phyloP scores from a whole-genome alignment of 2,113 vertebrate species.

The Oncorhynchus tshawytscha region DNA sequence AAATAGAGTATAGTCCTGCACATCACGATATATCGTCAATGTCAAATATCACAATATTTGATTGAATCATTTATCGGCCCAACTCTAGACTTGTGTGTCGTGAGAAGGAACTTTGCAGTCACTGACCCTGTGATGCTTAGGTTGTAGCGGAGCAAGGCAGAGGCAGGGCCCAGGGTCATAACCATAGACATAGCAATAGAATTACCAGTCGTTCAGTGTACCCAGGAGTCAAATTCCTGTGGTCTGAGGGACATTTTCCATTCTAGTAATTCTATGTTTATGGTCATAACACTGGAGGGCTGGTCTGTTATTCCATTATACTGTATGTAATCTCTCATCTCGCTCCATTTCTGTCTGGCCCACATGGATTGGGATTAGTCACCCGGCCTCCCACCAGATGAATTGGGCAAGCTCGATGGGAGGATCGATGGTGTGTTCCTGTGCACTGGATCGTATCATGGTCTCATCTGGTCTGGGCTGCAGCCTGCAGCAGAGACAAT shows the following conservation, averaged over 20 bases:
- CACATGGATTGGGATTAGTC: no score
- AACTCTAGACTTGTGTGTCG: constrained; percentile 8
- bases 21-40: no score
- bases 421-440: constrained; percentile 54
- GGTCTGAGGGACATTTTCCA: no score
- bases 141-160: neutral
- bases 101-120: constrained; percentile 26
- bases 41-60: no score
- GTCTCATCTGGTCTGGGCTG: neutral
- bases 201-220: no score
- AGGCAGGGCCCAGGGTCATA: neutral
- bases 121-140: constrained; percentile 21
- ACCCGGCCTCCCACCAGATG: constrained; percentile 45
- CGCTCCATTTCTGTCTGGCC: constrained; percentile 24
- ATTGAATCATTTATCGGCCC: no score
- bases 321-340: constrained; percentile 21
- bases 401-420: constrained; percentile 52
- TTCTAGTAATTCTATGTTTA: no score
- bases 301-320: neutral
- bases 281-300: neutral
- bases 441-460: constrained; percentile 20
- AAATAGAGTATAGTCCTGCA: no score
- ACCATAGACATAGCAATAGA: no score
- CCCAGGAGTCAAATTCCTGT: no score
- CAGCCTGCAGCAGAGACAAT: neutral